Percentiles rank a stretch among this genome's conserved stretches.
phyloP scores from a whole-genome alignment of 1,140 invertebrate species.

The Cherax destructor region DNA sequence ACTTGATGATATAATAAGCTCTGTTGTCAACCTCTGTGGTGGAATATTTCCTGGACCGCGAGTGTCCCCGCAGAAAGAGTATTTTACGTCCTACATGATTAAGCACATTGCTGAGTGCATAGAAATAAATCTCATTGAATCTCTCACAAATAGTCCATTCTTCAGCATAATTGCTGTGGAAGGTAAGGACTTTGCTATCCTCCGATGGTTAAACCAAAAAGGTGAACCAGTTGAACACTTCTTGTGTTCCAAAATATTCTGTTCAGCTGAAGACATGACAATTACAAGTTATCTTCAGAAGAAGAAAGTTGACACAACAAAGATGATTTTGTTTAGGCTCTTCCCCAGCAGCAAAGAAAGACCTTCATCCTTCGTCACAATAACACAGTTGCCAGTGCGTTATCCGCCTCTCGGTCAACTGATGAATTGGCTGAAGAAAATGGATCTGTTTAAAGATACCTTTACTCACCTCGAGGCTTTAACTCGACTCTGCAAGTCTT shows the following conservation, averaged over 20 bases:
- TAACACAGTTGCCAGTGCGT: not conserved
- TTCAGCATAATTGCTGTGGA: not conserved
- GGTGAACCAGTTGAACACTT: not conserved
- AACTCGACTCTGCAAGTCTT: not conserved
- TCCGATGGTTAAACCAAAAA: not conserved
- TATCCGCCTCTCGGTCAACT: not conserved
- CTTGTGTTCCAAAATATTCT: not conserved
- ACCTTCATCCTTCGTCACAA: not conserved
- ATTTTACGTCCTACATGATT: not conserved
- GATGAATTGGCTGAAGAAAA: not conserved
- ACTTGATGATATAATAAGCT: not conserved
- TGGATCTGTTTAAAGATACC: not conserved
- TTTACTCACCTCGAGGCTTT: not conserved
- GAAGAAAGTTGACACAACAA: not conserved
- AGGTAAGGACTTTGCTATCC: not conserved
- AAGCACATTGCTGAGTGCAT: not conserved
- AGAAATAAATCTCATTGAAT: not conserved
- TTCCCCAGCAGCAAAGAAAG: not conserved
- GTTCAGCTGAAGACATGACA: not conserved
- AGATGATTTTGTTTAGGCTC: not conserved
- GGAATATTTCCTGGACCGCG: not conserved
- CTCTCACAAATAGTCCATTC: not conserved
- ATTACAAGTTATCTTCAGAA: not conserved
- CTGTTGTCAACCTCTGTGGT: not conserved
- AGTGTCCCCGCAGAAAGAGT: not conserved